Conservation (phyloP, 1,140 invertebrate genomes). For the Odontomachus brunneus region DNA sequence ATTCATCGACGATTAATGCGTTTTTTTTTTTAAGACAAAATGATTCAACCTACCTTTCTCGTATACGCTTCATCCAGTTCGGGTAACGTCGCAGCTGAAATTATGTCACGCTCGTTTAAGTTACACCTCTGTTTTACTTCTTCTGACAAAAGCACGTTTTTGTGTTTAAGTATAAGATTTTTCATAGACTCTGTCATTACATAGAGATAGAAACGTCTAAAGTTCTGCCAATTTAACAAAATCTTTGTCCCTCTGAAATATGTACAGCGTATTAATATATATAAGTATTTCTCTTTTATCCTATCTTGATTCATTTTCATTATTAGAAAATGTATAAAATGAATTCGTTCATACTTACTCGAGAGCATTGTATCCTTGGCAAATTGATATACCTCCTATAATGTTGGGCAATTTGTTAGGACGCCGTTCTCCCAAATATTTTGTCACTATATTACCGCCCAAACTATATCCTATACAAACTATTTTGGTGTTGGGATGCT, state of each 20-base stretch:
- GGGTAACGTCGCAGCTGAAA: constrained; percentile 93
- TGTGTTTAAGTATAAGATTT: constrained; percentile 92
- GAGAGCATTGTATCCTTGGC: constrained; percentile 95
- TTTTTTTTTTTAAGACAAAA: background rate
- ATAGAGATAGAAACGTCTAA: constrained; percentile 95
- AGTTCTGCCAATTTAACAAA: constrained; percentile 94
- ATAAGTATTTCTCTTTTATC: background rate
- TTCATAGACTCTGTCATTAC: constrained; percentile 97
- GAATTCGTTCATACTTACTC: constrained; percentile 88
- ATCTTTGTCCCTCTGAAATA: constrained; percentile 90
- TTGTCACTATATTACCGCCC: constrained; percentile 95
- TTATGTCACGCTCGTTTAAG: constrained; percentile 92
- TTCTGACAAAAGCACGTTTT: constrained; percentile 90
- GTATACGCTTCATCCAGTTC: constrained; percentile 96
- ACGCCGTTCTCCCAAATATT: constrained; percentile 93
- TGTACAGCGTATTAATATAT: background rate
- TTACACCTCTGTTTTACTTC: constrained; percentile 89
- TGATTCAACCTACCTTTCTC: constrained; percentile 84
- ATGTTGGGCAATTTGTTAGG: constrained; percentile 89
- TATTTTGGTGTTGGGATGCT: constrained; percentile 91
- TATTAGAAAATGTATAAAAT: background rate
- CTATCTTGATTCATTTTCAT: background rate
- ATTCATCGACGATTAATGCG: background rate
- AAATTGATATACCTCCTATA: constrained; percentile 95
- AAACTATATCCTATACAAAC: constrained; percentile 96